Evolutionary conservation across 2,888 invertebrate species (phyloP).

Genomic region (Automeris io): DNA sequence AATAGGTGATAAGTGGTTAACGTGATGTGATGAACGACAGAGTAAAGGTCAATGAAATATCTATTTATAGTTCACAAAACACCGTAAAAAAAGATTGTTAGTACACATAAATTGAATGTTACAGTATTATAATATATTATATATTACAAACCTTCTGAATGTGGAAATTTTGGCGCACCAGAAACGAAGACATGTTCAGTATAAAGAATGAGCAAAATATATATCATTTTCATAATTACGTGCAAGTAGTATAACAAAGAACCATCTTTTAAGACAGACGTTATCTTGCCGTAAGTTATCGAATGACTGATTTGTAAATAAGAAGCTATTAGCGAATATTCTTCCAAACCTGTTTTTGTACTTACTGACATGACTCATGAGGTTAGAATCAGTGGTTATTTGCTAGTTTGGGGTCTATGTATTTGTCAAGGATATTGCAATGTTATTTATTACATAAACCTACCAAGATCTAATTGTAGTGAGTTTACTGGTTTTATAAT

Average conservation of each 20-base stretch:
- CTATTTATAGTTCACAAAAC: too few species aligned
- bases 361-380: background rate
- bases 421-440: background rate
- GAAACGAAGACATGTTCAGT: conserved; percentile 14
- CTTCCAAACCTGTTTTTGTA: conserved; percentile 2
- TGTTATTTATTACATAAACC: too few species aligned
- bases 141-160: conserved; percentile 28
- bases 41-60: too few species aligned
- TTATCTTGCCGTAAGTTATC: conserved; percentile 3
- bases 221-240: conserved; percentile 17
- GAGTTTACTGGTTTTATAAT: too few species aligned
- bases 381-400: background rate
- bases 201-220: conserved; percentile 15
- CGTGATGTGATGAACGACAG: too few species aligned
- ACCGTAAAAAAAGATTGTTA: too few species aligned
- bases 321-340: conserved; percentile 3
- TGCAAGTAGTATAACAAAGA: background rate
- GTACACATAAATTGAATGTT: too few species aligned
- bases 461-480: background rate
- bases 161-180: conserved; percentile 16
- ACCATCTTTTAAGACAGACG: conserved; percentile 1
- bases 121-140: too few species aligned
- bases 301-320: conserved; percentile 5
- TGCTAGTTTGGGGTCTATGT: conserved; percentile 1
- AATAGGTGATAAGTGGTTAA: too few species aligned